These are phyloP conservation scores for Mastomys natalensis DNA, from an alignment of 2,113 vertebrate genomes.

Conservation along the genomic window DNA sequence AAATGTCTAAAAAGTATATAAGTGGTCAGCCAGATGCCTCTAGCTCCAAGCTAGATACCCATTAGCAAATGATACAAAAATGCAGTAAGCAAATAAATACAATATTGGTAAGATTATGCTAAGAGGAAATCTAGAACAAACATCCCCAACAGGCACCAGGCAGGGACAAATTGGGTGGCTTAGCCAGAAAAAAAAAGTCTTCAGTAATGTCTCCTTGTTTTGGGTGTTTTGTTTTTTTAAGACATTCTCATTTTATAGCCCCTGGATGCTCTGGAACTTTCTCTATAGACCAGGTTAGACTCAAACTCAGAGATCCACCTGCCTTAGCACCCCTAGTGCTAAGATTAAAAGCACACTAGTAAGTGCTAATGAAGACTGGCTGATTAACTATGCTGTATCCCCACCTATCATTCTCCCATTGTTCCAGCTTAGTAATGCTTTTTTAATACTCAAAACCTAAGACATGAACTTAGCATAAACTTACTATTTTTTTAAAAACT, in stretches of 20 bases:
- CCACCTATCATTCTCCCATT: background rate
- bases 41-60: background rate
- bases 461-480: background rate
- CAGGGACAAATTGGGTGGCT: background rate
- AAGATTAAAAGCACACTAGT: background rate
- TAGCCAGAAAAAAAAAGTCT: background rate
- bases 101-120: background rate
- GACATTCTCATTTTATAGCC: background rate
- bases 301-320: background rate
- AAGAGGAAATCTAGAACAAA: conserved; percentile 21
- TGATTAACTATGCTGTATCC: background rate
- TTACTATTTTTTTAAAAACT: background rate
- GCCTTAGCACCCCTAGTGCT: background rate
- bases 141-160: background rate
- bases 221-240: background rate
- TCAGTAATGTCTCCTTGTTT: background rate
- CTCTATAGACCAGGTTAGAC: background rate
- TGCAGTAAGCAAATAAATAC: conserved; percentile 17
- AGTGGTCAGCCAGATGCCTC: background rate
- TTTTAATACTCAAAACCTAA: background rate
- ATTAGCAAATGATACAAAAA: conserved; percentile 2
- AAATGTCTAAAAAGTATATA: conserved; percentile 17
- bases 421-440: background rate
- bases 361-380: background rate
- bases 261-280: background rate